Conservation (phyloP, 2,888 invertebrate species). For the Calameuta pallipes region DNA sequence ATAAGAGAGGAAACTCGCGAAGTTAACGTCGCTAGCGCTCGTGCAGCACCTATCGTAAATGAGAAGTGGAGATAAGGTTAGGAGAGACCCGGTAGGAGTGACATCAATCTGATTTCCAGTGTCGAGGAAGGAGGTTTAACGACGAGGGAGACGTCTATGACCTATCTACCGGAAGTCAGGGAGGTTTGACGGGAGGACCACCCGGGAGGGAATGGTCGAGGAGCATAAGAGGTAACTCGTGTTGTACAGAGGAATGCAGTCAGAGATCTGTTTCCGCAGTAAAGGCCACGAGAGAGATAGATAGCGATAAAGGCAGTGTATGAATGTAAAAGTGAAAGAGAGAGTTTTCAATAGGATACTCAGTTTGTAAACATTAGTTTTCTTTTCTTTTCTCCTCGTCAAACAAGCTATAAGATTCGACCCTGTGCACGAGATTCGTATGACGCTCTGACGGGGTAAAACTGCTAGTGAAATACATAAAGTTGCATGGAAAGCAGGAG, state of each 20-base stretch:
- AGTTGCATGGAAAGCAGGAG: not conserved
- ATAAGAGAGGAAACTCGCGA: not conserved
- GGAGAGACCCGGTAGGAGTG: not conserved
- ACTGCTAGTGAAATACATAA: conserved; percentile 19
- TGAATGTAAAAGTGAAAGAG: not conserved
- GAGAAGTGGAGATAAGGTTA: not conserved
- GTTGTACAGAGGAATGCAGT: not conserved
- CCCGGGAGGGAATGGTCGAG: not conserved
- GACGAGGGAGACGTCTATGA: conserved; percentile 3
- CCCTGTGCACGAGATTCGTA: conserved; percentile 8
- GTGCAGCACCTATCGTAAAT: not conserved
- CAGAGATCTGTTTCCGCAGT: not conserved
- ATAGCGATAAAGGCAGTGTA: not conserved
- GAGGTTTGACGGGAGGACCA: not conserved
- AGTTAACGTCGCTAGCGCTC: not conserved
- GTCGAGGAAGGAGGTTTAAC: not conserved
- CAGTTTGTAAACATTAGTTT: conserved; percentile 6
- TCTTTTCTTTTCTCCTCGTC: conserved; percentile 10
- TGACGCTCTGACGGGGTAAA: conserved; percentile 8
- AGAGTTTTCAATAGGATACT: not conserved
- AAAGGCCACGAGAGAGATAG: not conserved
- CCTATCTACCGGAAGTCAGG: conserved; percentile 4
- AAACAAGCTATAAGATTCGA: not conserved
- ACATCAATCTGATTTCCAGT: not conserved
- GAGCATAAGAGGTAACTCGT: not conserved